Conservation (phyloP, 1,140 invertebrate genomes). For the Anadara kagoshimensis region DNA sequence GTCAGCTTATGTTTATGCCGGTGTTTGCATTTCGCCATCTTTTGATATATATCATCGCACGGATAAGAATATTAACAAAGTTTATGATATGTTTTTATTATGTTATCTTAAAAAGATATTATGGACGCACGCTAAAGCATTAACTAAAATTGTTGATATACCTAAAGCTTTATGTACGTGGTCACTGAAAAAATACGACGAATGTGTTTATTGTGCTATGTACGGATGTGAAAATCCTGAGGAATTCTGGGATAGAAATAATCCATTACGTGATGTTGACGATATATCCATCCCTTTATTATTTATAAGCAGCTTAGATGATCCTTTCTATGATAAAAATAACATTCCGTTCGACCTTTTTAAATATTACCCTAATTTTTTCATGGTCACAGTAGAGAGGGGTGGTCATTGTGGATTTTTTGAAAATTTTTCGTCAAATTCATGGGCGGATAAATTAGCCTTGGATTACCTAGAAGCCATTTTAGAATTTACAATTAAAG, state of each 20-base stretch:
- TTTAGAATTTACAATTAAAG: constrained; percentile 54
- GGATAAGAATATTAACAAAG: constrained; percentile 30
- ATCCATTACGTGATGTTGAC: constrained; percentile 65
- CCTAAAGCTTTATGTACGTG: constrained; percentile 36
- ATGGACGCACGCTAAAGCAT: constrained; percentile 42
- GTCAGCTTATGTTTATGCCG: constrained; percentile 55
- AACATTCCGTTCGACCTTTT: constrained; percentile 66
- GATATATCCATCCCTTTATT: constrained; percentile 67
- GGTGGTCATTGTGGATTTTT: constrained; percentile 69
- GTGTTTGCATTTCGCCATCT: constrained; percentile 63
- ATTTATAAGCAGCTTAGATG: constrained; percentile 64
- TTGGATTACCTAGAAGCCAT: constrained; percentile 60
- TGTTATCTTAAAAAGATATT: constrained; percentile 49
- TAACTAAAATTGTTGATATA: constrained; percentile 51
- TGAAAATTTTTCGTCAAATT: constrained; percentile 38
- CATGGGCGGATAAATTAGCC: constrained; percentile 57
- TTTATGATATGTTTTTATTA: constrained; percentile 55
- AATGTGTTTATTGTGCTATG: constrained; percentile 50
- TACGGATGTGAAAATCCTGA: constrained; percentile 53
- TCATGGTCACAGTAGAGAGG: constrained; percentile 55
- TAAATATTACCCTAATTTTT: constrained; percentile 64
- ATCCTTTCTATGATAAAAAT: constrained; percentile 55
- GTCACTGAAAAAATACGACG: constrained; percentile 53
- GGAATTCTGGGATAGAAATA: constrained; percentile 67
- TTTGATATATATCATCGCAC: constrained; percentile 56